These are phyloP conservation scores for Icerya purchasi DNA, from an alignment of 2,888 invertebrate species.

Conservation along the genomic window DNA sequence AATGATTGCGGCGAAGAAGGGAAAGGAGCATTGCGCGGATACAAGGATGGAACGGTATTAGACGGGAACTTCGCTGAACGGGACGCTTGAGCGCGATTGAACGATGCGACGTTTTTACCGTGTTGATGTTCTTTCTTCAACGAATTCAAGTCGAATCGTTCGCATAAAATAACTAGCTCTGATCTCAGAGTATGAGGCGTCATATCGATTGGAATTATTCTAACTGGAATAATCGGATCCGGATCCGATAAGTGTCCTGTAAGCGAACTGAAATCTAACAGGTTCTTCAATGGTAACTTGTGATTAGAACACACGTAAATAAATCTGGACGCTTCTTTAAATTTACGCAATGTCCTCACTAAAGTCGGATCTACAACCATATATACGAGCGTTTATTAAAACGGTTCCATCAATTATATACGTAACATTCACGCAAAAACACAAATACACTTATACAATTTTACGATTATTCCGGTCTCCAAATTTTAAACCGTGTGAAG, in stretches of 20 bases:
- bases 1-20: neutral
- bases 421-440: neutral
- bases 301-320: conserved; percentile 39
- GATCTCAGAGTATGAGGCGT: conserved; percentile 38
- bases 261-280: conserved; percentile 26
- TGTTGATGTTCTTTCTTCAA: neutral
- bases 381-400: no score
- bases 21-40: neutral
- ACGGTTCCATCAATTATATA: neutral
- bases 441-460: neutral
- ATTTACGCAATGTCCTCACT: conserved; percentile 27
- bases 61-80: neutral
- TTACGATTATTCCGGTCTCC: neutral
- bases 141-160: conserved; percentile 19
- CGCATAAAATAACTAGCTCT: conserved; percentile 33
- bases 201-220: conserved; percentile 35
- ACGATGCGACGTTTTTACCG: neutral
- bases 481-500: no score
- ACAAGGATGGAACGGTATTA: neutral
- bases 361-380: conserved; percentile 25
- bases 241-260: conserved; percentile 24
- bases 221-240: conserved; percentile 30
- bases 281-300: conserved; percentile 27
- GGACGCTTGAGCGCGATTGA: neutral
- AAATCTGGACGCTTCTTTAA: conserved; percentile 27